Base-by-base conservation (phyloP, 2,113 vertebrate genomes). In the Hippoglossus stenolepis region DNA sequence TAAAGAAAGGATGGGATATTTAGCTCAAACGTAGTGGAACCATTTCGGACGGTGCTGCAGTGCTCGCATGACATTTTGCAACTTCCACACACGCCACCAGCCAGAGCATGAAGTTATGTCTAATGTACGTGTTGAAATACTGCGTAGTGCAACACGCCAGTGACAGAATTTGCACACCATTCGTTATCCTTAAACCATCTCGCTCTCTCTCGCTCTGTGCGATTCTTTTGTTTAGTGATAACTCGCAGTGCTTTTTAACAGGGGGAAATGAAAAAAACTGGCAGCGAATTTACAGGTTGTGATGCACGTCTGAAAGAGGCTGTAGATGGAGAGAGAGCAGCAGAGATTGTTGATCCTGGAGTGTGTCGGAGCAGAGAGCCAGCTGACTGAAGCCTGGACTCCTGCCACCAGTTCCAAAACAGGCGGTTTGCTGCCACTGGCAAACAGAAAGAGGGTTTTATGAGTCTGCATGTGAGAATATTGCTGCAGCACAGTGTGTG, bases 351-450 rank as follows among this genome's bases (percentile, higher is more conserved):
- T 56, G 60, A 64, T 79, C 24, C 31, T 18, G 3, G 58, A 43
- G 59, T 58, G 58, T 51, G 59, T 58, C 15, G 2, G 51, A 12
- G 64, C 47, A 43, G 23, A 64, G 66, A 70, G 64, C 64, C 73
- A 77, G 57, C 40, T 26, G 64, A 70, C 45, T 62, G 54, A 65
- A 66, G 79, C 26, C 21, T 83, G 82, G 70, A 77, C 79, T 47
- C 23, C 65, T 70, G 79, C 79, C 82, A 86, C 56, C 28, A n/a
- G 40, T 71, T 78, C 79, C 73, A 80, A 80, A 83, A 67, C 57
- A 84, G 81, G 71, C 24, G 6, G 71, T 72, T 65, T 65, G 72
- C 81, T 68, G 63, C 67, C 70, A 47, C 71, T 68, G 77, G 65
- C 72, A 58, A 68, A 67, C 47, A 71, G 47, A 69, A 60, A 58